Evolutionary conservation across 2,797 vertebrate species (phyloP), one percentile per base, ranked within the genome.

Genomic region (Platalea minor): DNA sequence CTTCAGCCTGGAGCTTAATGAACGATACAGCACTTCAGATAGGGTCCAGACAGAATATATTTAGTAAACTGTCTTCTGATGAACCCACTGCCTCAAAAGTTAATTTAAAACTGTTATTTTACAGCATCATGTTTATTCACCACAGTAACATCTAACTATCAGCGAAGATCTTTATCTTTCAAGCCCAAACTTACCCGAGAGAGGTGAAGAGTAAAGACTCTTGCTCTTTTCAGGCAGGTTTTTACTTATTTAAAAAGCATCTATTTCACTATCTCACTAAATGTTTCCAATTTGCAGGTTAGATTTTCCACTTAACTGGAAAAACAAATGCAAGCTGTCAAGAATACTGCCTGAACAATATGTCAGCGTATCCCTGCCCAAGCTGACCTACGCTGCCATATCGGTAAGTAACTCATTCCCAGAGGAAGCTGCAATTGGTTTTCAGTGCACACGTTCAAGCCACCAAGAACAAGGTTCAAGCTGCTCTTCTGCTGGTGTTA

Each of bases 271-370:
- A 75, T 65, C 94, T 94, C 81, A 75, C 84, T 65, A 63, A 86
- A 41, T 14, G 45, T 39, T 60, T 84, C 51, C 78, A 86, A 46
- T 85, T 92, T 76, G 53, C 84, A 73, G 85, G 92, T 93, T 89
- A 90, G 80, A 93, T 78, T 90, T 95, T 89, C 91, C 72, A 90
- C 90, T 96, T 97, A 83, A 85, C 95, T 76, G 90, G 80, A 53
- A 92, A 91, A 64, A 90, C 45, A 96, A 94, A 91, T 57, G 70
- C 57, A 88, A 93, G 46, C 64, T 97, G 83, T 95, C 89, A 93
- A 82, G 80, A 95, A 89, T 23, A 87, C 82, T 67, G 68, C 68
- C 77, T 69, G 75, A 89, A 65, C 35, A 1, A 33, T 68, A 76
- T 10, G 51, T 70, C 78, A 85, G 82, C 7, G 5, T 26, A 50